phyloP scores from a whole-genome alignment of 2,888 invertebrate genomes.

The Ophion ventricosus region DNA sequence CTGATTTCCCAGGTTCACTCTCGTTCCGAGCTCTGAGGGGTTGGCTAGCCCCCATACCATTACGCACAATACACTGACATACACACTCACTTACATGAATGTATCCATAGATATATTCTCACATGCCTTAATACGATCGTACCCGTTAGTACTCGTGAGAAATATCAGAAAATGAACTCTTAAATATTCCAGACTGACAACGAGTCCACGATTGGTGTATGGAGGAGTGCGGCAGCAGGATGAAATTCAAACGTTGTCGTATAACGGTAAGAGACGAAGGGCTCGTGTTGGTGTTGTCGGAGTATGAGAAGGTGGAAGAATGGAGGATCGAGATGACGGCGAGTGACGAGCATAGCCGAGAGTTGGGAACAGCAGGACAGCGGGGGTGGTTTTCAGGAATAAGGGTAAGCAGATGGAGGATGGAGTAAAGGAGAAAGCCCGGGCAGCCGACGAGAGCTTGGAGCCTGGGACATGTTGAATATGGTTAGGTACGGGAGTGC shows the following conservation, averaged over 20 bases:
- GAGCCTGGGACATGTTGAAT: slow-evolving; percentile 73
- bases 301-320: slow-evolving; percentile 24
- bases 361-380: slow-evolving; percentile 31
- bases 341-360: slow-evolving; percentile 25
- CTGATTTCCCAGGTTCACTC: background rate
- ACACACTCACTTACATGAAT: no score
- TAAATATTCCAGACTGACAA: slow-evolving; percentile 78
- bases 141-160: slow-evolving; percentile 20
- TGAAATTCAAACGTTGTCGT: slow-evolving; percentile 76
- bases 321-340: slow-evolving; percentile 32
- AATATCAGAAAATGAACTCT: slow-evolving; percentile 73
- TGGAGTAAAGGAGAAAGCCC: slow-evolving; percentile 51
- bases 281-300: background rate
- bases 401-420: slow-evolving; percentile 50
- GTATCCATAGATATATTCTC: no score
- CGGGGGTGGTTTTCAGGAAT: slow-evolving; percentile 6
- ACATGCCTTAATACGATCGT: background rate
- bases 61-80: background rate
- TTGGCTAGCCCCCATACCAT: background rate
- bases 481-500: slow-evolving; percentile 69
- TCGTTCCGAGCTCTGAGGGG: background rate
- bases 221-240: slow-evolving; percentile 47
- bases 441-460: slow-evolving; percentile 67
- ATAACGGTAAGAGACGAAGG: slow-evolving; percentile 70
- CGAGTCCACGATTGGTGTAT: background rate